Conservation (phyloP, 2,888 invertebrate species). For the Aromia moschata region DNA sequence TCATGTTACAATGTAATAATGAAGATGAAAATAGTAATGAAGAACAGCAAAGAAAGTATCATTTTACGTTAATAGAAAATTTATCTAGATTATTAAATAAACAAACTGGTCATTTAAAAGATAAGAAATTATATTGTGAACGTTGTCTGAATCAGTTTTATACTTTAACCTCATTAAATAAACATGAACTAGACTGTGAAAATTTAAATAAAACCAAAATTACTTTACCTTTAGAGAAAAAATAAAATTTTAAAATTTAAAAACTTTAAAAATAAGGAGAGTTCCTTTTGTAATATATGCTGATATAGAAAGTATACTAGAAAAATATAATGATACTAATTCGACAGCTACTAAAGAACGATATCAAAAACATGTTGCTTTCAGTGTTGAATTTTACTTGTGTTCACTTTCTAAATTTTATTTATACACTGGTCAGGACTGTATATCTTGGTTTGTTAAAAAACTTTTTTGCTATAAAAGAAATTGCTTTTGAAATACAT, state of each 20-base stretch:
- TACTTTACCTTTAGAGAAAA: neutral
- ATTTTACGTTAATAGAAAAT: neutral
- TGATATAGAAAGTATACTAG: constrained; percentile 4
- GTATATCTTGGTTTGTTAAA: neutral
- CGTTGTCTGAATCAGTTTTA: neutral
- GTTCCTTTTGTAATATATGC: constrained; percentile 9
- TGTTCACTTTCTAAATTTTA: neutral
- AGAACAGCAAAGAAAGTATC: neutral
- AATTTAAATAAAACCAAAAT: neutral
- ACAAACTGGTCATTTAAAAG: neutral
- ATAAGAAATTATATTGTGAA: neutral
- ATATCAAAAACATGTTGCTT: neutral
- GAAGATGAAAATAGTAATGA: neutral
- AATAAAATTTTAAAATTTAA: neutral
- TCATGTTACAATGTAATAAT: neutral
- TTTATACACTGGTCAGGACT: too few species aligned
- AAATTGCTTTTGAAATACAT: too few species aligned
- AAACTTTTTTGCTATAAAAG: too few species aligned
- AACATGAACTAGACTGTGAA: neutral
- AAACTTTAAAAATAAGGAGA: constrained; percentile 5
- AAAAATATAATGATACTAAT: constrained; percentile 1
- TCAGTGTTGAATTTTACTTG: neutral
- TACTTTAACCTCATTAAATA: neutral
- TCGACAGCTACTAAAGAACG: neutral
- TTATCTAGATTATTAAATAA: neutral